Evolutionary conservation across 2,888 invertebrate genomes (phyloP).

Genomic region (Pristionchus exspectatus): DNA sequence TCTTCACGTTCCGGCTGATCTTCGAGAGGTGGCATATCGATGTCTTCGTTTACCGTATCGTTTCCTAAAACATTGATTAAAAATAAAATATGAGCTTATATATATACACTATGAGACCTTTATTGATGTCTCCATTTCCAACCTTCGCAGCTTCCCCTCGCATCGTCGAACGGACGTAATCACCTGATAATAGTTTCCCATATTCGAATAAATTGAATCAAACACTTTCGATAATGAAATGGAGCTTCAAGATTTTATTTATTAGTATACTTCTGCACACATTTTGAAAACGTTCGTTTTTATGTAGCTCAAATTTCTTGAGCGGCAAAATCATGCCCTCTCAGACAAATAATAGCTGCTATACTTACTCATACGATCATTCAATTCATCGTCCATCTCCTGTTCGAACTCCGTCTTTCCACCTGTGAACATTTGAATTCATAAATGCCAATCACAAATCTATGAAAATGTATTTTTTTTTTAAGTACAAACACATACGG

Average conservation of each 20-base stretch:
- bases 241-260: too few relatives aligned
- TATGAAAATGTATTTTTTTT: too few relatives aligned
- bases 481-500: neutral
- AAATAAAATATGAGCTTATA: neutral
- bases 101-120: neutral
- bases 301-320: too few relatives aligned
- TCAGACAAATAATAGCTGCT: too few relatives aligned
- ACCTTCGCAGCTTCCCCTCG: neutral
- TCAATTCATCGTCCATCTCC: constrained; percentile 71
- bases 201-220: too few relatives aligned
- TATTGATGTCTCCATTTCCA: neutral
- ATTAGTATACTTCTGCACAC: too few relatives aligned
- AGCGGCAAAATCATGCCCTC: too few relatives aligned
- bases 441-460: too few relatives aligned
- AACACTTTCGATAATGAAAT: too few relatives aligned
- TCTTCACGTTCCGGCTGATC: constrained; percentile 12
- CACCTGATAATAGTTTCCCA: neutral
- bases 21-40: constrained; percentile 40
- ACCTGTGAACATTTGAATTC: neutral
- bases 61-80: neutral
- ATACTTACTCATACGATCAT: constrained; percentile 59
- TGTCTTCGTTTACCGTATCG: neutral
- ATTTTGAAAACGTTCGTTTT: too few relatives aligned
- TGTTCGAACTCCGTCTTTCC: constrained; percentile 66
- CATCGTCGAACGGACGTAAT: constrained; percentile 9